Evolutionary conservation across 2,888 invertebrate species (phyloP), one percentile per base, ranked within the genome.

Genomic region (Microctonus aethiopoides): DNA sequence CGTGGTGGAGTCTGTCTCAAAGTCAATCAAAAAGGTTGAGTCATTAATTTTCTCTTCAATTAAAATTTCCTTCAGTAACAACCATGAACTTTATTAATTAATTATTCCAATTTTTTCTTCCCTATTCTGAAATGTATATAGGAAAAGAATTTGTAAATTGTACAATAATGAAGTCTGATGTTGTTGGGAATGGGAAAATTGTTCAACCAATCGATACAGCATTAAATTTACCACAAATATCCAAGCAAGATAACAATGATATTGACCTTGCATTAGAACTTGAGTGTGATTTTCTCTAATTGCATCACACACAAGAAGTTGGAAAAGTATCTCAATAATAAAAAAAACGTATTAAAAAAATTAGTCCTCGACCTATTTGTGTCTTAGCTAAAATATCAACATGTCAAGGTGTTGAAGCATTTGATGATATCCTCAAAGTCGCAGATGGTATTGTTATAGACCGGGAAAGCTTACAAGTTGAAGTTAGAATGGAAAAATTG

Each of bases 401-500:
- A n/a, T 75, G 71, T 20, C 79, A 77, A 22, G 83, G 80, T 11
- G 67, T 83, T 1, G 83, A 87, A 57, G 86, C 85, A 75, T 88
- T 90, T 69, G 89, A 90, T 76, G 89, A 89, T 72, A 90, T 91
- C 72, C 85, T 91, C 52, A 83, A 89, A 82, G 89, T 85, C 16
- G 84, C 91, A 0, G 91, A 92, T 83, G 93, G 91, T 41, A 87
- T 94, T 20, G 90, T 94, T 88, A 89, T 94, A 57, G 92, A 93
- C 20, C 88, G 94, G 77, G 87, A 88, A 76, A 88, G 88, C 74
- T 76, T 90, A 9, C 88, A 88, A 32, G 87, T 89, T 0, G 89
- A 89, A 22, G 86, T 90, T 7, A 84, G 87, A 0, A 86, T 87
- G 0, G 88, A 89, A 56, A 89, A 89, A 75, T 76, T 90, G 36